Evolutionary conservation across 2,888 invertebrate genomes (phyloP).

Genomic region (Eristalinus aeneus): DNA sequence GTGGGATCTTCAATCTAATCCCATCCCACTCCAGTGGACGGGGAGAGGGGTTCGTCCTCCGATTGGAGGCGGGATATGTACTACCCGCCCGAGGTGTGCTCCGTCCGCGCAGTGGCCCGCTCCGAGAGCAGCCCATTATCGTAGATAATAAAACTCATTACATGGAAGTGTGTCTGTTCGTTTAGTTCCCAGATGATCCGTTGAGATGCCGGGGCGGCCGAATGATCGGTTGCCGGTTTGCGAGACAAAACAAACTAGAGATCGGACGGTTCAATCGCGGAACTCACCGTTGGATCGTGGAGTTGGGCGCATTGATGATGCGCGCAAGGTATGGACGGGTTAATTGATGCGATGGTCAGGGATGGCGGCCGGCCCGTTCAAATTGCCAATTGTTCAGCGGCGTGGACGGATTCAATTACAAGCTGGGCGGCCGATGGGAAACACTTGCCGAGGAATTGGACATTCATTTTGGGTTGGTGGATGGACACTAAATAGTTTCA

Average conservation of each 20-base stretch:
- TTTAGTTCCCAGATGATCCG: not conserved
- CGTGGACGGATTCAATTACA: not conserved
- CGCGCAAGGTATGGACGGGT: not conserved
- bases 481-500: not conserved
- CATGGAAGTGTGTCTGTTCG: slow-evolving; percentile 44
- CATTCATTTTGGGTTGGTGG: not conserved
- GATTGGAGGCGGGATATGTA: slow-evolving; percentile 19
- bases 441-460: not conserved
- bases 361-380: not conserved
- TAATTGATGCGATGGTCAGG: not conserved
- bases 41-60: not conserved
- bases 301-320: not conserved
- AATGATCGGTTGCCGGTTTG: not conserved
- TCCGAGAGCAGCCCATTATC: slow-evolving; percentile 49
- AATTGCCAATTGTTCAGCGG: not conserved
- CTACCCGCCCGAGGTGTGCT: not conserved
- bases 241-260: not conserved
- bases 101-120: slow-evolving; percentile 1
- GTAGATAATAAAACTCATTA: slow-evolving; percentile 69
- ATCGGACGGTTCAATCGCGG: not conserved
- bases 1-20: slow-evolving; percentile 51
- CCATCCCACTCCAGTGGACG: slow-evolving; percentile 22
- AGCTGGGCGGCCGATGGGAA: not conserved
- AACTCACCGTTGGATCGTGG: not conserved
- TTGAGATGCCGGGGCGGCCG: not conserved